Base-by-base conservation (phyloP, 2,797 vertebrate genomes). In the Podarcis siculus region DNA sequence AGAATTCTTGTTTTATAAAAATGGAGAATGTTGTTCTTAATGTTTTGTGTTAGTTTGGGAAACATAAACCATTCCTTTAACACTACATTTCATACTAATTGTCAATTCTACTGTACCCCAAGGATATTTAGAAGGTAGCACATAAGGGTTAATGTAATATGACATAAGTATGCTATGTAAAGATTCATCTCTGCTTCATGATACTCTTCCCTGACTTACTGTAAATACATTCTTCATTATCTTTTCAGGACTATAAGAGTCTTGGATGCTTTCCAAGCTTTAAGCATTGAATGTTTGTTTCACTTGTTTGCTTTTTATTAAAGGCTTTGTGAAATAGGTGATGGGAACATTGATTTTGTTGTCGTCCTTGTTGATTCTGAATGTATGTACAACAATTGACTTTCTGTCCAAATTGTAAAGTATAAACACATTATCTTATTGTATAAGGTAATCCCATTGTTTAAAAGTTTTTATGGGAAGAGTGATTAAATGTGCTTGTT, bases 351-450 rank as follows among this genome's bases (percentile, higher is more conserved):
- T 79, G 92, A 91, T 89, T 92, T 85, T n/a, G 32, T 84, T 17
- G 61, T 89, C 66, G 85, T 89, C 89, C 58, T 12, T 64, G 72
- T 23, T 90, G 90, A 90, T 42, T 86, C 45, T 66, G 73, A 87
- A 90, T 79, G 87, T 30, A 76, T 90, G 90, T 79, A 67, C 78
- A 91, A 82, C 90, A 92, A 94, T 94, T 91, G 92, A 91, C 83
- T 94, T 93, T 93, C 88, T 94, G 86, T 94, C 90, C 82, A 77
- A 37, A 93, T 94, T 93, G 86, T 92, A 88, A 92, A 93, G 87
- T 88, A 83, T 85, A 87, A 83, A 19, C 73, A 90, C 86, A 66
- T 92, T 92, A 92, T 89, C 30, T 0, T 3, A 89, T 83, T 91
- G 87, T 90, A 91, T 93, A 91, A 91, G 78, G 87, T 82, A 90